A percentile compares a stretch with the other conserved stretches of the same genome.
Evolutionary conservation across 2,113 vertebrate species (phyloP).

Genomic region (Poeciliopsis prolifica): DNA sequence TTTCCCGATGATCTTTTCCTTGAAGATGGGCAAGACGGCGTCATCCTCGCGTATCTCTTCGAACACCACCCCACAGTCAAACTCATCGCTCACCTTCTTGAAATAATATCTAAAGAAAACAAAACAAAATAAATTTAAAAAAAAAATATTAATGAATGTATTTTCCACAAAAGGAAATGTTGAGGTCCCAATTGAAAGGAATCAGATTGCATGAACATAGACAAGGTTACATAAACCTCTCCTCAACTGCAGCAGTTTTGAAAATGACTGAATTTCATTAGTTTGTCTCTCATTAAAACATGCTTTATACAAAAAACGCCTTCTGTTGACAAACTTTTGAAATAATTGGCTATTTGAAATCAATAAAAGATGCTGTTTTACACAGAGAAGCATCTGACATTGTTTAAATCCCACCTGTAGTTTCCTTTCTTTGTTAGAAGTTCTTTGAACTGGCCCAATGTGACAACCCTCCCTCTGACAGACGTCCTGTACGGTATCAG

Average conservation of each 20-base stretch:
- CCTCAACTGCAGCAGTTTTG: not conserved
- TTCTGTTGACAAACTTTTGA: not conserved
- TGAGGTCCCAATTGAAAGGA: not conserved
- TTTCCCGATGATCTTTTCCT: constrained; percentile 95
- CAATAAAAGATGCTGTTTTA: not conserved
- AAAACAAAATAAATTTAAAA: not conserved
- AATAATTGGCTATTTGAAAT: not conserved
- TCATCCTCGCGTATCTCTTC: constrained; percentile 94
- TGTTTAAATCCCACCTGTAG: constrained; percentile 84
- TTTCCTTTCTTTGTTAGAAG: constrained; percentile 96
- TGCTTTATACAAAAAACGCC: not conserved
- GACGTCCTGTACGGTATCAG: constrained; percentile 93
- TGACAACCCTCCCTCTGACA: constrained; percentile 87
- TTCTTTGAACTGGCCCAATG: constrained; percentile 95
- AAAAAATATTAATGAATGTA: not conserved
- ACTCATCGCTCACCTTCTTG: constrained; percentile 96
- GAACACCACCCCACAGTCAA: constrained; percentile 95
- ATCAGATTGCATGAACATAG: not conserved
- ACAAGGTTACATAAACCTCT: not conserved
- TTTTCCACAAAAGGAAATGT: not conserved
- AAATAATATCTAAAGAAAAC: constrained; percentile 90
- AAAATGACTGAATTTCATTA: not conserved
- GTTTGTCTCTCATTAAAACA: not conserved
- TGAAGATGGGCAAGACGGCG: constrained; percentile 87
- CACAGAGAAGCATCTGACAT: not conserved